Evolutionary conservation across 2,113 vertebrate genomes (phyloP).

Genomic region (Turnix velox): DNA sequence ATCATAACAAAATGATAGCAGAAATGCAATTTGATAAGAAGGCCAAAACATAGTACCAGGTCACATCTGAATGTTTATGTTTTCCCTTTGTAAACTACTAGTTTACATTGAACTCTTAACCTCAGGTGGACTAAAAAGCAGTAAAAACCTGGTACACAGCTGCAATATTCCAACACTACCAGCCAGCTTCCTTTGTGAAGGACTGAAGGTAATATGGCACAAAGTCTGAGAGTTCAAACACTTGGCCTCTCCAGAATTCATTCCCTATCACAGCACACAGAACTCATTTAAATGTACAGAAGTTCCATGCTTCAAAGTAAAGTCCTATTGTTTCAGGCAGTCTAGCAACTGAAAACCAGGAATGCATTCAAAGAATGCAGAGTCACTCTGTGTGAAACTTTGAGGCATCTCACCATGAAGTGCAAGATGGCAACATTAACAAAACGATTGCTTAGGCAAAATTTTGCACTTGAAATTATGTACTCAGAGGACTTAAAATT

Average conservation of each 20-base stretch:
- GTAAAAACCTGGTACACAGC: background rate
- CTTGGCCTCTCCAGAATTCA: background rate
- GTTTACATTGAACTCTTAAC: conserved; percentile 5
- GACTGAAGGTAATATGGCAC: background rate
- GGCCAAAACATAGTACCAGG: background rate
- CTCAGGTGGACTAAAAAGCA: background rate
- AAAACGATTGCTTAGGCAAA: background rate
- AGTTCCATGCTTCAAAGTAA: background rate
- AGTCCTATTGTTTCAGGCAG: background rate
- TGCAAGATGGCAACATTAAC: background rate
- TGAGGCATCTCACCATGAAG: background rate
- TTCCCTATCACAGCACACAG: background rate
- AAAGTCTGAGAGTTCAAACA: background rate
- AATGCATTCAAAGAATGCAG: background rate
- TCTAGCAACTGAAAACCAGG: background rate
- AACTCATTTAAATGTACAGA: background rate
- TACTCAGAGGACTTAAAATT: background rate
- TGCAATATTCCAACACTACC: background rate
- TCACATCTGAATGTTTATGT: conserved; percentile 17
- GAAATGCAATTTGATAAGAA: conserved; percentile 14
- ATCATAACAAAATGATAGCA: background rate
- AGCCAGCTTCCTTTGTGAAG: background rate
- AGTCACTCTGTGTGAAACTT: background rate
- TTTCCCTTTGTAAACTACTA: background rate
- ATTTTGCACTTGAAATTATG: background rate